Conservation (phyloP, 1,140 invertebrate genomes). For the Temnothorax curvispinosus region DNA sequence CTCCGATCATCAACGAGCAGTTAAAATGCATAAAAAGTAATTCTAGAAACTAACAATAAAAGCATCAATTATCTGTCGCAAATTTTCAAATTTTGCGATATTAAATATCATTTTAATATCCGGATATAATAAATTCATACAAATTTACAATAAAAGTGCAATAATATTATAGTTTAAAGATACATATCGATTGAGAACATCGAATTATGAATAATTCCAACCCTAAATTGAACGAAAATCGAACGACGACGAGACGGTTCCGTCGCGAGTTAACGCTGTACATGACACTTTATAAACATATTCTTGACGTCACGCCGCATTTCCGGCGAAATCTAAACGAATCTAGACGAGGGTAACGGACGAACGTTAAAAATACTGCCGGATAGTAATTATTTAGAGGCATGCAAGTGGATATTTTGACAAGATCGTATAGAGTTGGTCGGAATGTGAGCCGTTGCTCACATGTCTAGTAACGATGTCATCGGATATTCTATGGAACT, state of each 20-base stretch:
- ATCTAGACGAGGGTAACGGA: not conserved
- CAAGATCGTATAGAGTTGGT: not conserved
- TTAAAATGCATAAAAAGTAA: not conserved
- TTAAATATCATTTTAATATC: too few relatives aligned
- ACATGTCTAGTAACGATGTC: constrained; percentile 45
- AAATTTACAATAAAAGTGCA: not conserved
- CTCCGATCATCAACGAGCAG: not conserved
- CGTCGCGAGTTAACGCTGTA: not conserved
- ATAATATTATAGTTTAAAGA: not conserved
- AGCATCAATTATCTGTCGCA: not conserved
- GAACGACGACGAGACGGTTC: not conserved
- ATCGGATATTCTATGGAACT: constrained; percentile 51
- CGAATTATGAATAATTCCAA: not conserved
- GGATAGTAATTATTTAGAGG: constrained; percentile 51
- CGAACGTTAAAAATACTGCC: constrained; percentile 33
- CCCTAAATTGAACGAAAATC: not conserved
- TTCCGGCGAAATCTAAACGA: not conserved
- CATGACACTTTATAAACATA: constrained; percentile 58
- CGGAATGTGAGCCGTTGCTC: not conserved
- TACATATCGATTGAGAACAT: not conserved
- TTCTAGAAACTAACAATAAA: not conserved
- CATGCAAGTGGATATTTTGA: constrained; percentile 61
- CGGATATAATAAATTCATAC: not conserved
- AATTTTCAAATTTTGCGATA: not conserved
- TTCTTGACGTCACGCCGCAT: constrained; percentile 7